Evolutionary conservation across 2,888 invertebrate species (phyloP).

Genomic region (Asteroscopus sphinx): DNA sequence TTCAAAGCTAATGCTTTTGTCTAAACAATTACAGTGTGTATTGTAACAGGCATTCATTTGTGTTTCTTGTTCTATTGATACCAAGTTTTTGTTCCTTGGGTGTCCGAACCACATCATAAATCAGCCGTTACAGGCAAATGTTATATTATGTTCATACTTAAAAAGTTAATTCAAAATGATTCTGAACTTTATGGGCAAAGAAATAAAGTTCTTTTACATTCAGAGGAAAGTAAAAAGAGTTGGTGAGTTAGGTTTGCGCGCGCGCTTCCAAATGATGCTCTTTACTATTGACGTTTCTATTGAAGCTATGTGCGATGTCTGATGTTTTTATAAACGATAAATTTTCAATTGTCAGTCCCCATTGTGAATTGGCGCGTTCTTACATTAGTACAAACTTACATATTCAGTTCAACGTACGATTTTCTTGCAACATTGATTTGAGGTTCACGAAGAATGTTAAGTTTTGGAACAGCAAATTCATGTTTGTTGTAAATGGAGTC

Average conservation of each 20-base stretch:
- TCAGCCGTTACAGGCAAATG: conserved; percentile 76
- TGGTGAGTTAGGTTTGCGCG: conserved; percentile 62
- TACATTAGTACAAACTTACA: conserved; percentile 53
- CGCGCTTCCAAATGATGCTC: conserved; percentile 78
- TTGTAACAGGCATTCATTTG: conserved; percentile 87
- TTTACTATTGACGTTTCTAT: conserved; percentile 83
- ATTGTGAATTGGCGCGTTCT: conserved; percentile 75
- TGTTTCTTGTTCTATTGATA: conserved; percentile 86
- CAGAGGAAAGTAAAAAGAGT: conserved; percentile 31
- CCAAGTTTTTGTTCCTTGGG: conserved; percentile 83
- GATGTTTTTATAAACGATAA: conserved; percentile 84
- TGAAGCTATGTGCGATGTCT: conserved; percentile 71
- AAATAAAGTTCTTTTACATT: conserved; percentile 32
- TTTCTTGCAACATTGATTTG: conserved; percentile 2
- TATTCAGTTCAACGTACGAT: conserved; percentile 12
- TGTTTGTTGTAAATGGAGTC: conserved; percentile 31
- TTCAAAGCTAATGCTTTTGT: conserved; percentile 73
- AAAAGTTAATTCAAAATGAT: conserved; percentile 36
- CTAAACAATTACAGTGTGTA: conserved; percentile 88
- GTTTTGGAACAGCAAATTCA: conserved; percentile 25
- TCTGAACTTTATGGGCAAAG: conserved; percentile 58
- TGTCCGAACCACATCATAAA: conserved; percentile 88
- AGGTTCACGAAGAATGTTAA: not conserved
- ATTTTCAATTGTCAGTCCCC: conserved; percentile 77
- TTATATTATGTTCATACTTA: conserved; percentile 61